Evolutionary conservation across 2,113 vertebrate genomes (phyloP).

Genomic region (Dasyprocta punctata): DNA sequence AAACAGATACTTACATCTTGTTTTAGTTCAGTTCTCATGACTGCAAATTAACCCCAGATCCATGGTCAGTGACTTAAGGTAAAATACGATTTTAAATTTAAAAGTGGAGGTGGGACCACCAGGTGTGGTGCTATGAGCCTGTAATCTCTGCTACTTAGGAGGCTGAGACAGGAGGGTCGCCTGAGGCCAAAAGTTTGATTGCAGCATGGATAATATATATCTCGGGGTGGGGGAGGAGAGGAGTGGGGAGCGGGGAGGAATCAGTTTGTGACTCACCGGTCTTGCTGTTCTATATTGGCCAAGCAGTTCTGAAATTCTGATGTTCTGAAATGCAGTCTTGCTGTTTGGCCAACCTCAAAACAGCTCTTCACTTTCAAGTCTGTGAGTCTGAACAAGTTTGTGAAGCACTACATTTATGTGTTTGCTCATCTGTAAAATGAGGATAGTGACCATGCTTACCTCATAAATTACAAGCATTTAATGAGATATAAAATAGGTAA

Average conservation of each 20-base stretch:
- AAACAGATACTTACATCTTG: neutral
- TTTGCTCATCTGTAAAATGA: conserved; percentile 17
- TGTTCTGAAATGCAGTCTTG: neutral
- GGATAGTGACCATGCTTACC: neutral
- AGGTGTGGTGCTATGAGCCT: neutral
- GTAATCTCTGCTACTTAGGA: neutral
- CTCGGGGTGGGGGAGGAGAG: no score
- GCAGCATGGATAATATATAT: neutral
- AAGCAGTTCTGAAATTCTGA: neutral
- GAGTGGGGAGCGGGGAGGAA: no score
- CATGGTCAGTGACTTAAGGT: neutral
- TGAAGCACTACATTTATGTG: neutral
- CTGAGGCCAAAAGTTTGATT: neutral
- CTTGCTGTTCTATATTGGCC: neutral
- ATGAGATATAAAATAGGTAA: neutral
- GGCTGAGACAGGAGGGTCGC: neutral
- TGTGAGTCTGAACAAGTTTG: neutral
- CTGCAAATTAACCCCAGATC: neutral
- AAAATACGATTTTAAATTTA: conserved; percentile 2
- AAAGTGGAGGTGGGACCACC: neutral
- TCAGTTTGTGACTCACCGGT: neutral
- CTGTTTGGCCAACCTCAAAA: neutral
- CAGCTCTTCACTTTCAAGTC: neutral
- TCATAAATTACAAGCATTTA: conserved; percentile 1
- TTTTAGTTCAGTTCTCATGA: conserved; percentile 10